Conservation (phyloP, 1,140 invertebrate genomes). For the Aleiodes sp. region DNA sequence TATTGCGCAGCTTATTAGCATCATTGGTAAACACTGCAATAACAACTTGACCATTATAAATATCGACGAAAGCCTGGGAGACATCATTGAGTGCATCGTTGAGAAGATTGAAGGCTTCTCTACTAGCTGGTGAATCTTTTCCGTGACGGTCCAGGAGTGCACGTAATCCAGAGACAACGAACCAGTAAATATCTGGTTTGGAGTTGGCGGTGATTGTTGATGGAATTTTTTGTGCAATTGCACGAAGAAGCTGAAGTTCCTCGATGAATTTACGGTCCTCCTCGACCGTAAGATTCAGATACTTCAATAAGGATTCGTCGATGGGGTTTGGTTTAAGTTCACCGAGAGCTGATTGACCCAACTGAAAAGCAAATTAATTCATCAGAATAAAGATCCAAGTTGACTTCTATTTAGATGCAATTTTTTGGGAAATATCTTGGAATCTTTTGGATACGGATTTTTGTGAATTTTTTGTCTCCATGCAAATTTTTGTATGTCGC, state of each 20-base stretch:
- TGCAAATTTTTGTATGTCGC: too few species aligned
- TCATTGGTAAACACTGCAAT: slow-evolving; percentile 74
- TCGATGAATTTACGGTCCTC: slow-evolving; percentile 74
- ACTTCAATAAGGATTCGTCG: slow-evolving; percentile 49
- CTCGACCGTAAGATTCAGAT: slow-evolving; percentile 58
- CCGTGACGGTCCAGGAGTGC: slow-evolving; percentile 74
- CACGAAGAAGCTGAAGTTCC: slow-evolving; percentile 72
- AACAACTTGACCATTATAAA: slow-evolving; percentile 75
- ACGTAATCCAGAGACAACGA: slow-evolving; percentile 71
- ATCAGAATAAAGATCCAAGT: not conserved
- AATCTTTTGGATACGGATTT: too few species aligned
- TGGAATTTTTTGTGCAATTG: slow-evolving; percentile 69
- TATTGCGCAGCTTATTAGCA: slow-evolving; percentile 67
- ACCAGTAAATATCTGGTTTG: slow-evolving; percentile 74
- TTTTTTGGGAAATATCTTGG: not conserved
- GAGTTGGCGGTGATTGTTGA: slow-evolving; percentile 67
- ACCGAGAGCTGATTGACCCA: slow-evolving; percentile 62
- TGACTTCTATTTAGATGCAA: not conserved
- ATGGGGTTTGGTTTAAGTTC: slow-evolving; percentile 66
- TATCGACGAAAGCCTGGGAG: slow-evolving; percentile 70
- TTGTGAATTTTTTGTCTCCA: too few species aligned
- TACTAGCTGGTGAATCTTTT: slow-evolving; percentile 71
- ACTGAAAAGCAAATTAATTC: slow-evolving; percentile 42
- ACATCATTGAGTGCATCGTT: slow-evolving; percentile 69
- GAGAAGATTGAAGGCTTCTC: slow-evolving; percentile 75